Evolutionary conservation across 2,113 vertebrate genomes (phyloP).

Genomic region (Ceyx cyanopectus): DNA sequence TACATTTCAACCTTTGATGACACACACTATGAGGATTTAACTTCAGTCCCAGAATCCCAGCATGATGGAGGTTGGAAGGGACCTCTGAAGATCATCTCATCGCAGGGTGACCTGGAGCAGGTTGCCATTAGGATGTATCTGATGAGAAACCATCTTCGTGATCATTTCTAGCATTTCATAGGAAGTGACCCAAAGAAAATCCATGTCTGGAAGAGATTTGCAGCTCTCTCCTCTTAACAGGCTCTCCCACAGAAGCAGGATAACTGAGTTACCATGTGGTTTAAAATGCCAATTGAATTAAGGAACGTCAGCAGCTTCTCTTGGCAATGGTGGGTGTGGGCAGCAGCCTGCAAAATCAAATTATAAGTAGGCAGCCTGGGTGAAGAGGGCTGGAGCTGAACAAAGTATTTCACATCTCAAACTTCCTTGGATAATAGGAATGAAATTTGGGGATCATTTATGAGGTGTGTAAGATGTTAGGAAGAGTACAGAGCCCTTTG

Average conservation of each 20-base stretch:
- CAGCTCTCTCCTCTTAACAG: neutral
- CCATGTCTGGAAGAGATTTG: neutral
- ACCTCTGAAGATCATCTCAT: neutral
- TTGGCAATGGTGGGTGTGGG: neutral
- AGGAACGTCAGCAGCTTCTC: neutral
- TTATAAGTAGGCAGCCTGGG: neutral
- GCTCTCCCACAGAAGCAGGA: neutral
- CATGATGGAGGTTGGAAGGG: neutral
- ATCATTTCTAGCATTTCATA: neutral
- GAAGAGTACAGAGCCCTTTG: rapidly evolving
- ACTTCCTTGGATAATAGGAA: neutral
- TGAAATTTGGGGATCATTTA: neutral
- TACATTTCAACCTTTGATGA: neutral
- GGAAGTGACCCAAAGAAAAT: neutral
- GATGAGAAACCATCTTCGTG: rapidly evolving
- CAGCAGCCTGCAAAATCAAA: neutral
- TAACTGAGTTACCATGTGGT: neutral
- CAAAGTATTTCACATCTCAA: neutral
- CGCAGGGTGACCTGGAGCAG: neutral
- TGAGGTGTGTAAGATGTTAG: neutral
- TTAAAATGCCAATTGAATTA: neutral
- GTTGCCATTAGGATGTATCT: neutral
- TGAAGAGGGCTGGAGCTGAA: neutral
- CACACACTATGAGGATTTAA: neutral
- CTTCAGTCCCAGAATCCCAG: neutral